A percentile compares a stretch with the other conserved stretches of the same genome.
Evolutionary conservation across 2,888 invertebrate genomes (phyloP).

Genomic region (Nebria brevicollis): DNA sequence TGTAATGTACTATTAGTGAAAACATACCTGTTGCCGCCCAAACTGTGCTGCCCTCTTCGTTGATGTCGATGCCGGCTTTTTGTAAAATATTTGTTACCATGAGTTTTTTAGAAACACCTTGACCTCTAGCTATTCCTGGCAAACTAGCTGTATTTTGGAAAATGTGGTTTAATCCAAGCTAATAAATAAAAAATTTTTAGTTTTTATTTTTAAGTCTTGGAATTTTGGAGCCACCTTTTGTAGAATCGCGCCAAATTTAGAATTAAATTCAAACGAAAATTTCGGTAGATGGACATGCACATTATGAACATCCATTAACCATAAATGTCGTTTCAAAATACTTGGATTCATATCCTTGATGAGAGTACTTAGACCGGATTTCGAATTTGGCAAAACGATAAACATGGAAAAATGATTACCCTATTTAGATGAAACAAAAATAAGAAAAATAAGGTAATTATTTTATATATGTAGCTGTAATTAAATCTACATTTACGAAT

Average conservation of each 20-base stretch:
- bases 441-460: too few species aligned
- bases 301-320: slow-evolving; percentile 68
- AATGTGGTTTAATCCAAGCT: slow-evolving; percentile 78
- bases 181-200: slow-evolving; percentile 50
- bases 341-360: slow-evolving; percentile 68
- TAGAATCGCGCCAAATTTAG: slow-evolving; percentile 70
- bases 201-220: background rate
- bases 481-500: too few species aligned
- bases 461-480: too few species aligned
- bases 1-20: background rate
- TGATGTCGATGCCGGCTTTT: slow-evolving; percentile 78
- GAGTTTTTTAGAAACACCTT: slow-evolving; percentile 51
- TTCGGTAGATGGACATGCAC: slow-evolving; percentile 77
- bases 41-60: slow-evolving; percentile 78
- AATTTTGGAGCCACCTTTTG: slow-evolving; percentile 65
- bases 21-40: slow-evolving; percentile 74
- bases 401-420: slow-evolving; percentile 80
- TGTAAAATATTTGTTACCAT: slow-evolving; percentile 13
- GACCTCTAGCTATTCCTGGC: slow-evolving; percentile 73
- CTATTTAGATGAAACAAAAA: slow-evolving; percentile 59
- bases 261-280: slow-evolving; percentile 78
- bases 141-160: slow-evolving; percentile 78
- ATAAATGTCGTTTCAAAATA: slow-evolving; percentile 68
- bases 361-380: slow-evolving; percentile 71
- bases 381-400: slow-evolving; percentile 74